Base-by-base conservation (phyloP, 2,113 vertebrate species). In the Rhinopithecus roxellana region DNA sequence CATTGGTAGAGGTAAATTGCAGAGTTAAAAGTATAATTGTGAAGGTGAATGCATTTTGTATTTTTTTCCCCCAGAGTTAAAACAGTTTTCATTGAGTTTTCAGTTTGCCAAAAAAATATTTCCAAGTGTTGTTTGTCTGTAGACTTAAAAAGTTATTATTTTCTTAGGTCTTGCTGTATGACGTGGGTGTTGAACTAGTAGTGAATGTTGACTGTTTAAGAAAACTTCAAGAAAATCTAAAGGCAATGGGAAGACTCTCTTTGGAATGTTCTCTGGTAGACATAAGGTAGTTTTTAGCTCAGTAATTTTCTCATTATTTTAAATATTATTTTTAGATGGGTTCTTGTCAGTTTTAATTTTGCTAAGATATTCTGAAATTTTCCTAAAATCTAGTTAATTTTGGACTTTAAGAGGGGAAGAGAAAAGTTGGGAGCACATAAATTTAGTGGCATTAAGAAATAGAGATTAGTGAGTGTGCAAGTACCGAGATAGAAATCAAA, bases 111-210 rank as follows among this genome's bases (percentile, higher is more conserved):
- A 94, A 95, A 87, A 77, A 43, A 12, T 59, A 16, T 48, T 90
- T 94, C 90, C 2, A 95, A 80, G n/a, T 95, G 23, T 67, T 87
- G 30, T 67, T 32, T 92, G 96, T 88, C 40, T 35, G 27, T 85
- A 86, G 32, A 96, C 72, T 91, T 89, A 50, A 85, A 50, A 85
- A 64, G 50, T 97, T 97, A 55, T 78, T 98, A 1, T 95, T 97
- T 94, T 97, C 94, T 86, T 95, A 99, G 99, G 99, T 99, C 82
- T 97, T 99, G 43, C 99, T 99, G 52, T 99, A 99, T 97, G 99
- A 99, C 92, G 98, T 99, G 98, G 99, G 99, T 93, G 98, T 98
- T 97, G 98, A 95, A 86, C 98, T 98, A 96, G 98, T 98, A 80
- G 92, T 99, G 35, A 98, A 99, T 64, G n/a, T 98, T 90, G 97